Base-by-base conservation (phyloP, 2,888 invertebrate genomes). In the Epinotia demarniana region DNA sequence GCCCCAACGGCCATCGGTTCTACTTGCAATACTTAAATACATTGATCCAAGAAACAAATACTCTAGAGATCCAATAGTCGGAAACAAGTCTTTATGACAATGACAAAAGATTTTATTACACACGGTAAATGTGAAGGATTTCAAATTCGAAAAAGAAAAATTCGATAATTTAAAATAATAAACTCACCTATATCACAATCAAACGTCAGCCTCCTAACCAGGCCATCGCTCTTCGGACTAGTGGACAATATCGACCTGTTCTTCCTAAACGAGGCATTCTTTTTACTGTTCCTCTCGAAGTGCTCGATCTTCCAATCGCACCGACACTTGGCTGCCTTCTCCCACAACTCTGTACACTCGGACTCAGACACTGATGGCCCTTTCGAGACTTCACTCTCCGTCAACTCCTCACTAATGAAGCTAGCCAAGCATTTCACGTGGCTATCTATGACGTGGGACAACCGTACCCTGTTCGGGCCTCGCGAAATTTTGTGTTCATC, bases 251-350 rank as follows among this genome's bases (percentile, higher is more conserved):
- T 92, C 60, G 95, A 92, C 77, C 95, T 90, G 75, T 91, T 94
- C 81, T 95, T 93, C 78, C 95, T 94, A 64, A 95, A 92, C 77
- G 94, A 95, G 0, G 94, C 92, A 75, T 92, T 94, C 82, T 92
- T 94, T 81, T 94, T 93, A 62, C 90, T 92, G 58, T 92, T 95
- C 80, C 95, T 89, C 83, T 94, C 86, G 81, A 94, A 90, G 80
- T 90, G 80, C 80, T 95, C 90, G 74, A 95, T 85, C 84, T 95
- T 95, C 95, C 96, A 96, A 9, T 95, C 92, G 83, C 97, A 97
- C n/a, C 91, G 82, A 80, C 97, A 97, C 49, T 94, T 93, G 0
- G 90, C 87, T 23, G 95, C 91, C 11, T 85, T 89, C 27, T 91
- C 88, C 97, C 96, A 97, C 8, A 95, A 90, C 70, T 91, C 92